Evolutionary conservation across 2,888 invertebrate species (phyloP), one percentile per base, ranked within the genome.

Genomic region (Blastobasis adustella): DNA sequence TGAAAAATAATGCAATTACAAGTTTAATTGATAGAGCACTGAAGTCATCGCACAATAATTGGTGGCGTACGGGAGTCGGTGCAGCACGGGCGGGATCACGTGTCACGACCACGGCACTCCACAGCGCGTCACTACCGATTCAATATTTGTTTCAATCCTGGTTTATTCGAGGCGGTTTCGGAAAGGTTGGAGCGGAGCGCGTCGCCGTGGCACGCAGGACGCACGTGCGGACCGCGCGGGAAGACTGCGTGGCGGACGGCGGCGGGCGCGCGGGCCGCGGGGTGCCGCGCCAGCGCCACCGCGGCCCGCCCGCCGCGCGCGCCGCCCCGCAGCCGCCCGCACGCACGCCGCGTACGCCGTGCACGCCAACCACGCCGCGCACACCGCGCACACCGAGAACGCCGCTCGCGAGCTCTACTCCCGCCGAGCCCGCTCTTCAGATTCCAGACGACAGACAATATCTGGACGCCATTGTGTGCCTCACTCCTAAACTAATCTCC

Each of bases 181-280:
- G 67, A 71, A 76, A 76, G 71, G 69, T 47, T 53, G 75, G 74
- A 66, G 69, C 59, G 64, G 67, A 59, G 63, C 66, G 69, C 67
- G 69, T 69, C 66, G 63, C 68, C 58, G 68, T 68, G 66, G 76
- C 76, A 82, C 82, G 79, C 80, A 77, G 76, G 81, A 76, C 75
- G 77, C 87, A 87, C 86, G 87, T 86, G 86, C 80, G 82, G 73
- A 59, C 72, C 82, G 85, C 87, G 87, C 87, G 87, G 84, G 84
- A 88, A 88, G 87, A 88, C 87, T 88, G 87, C 87, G 87, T 88
- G 87, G 87, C 87, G 86, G 71, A 79, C 66, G 76, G 75, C 77
- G 71, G 77, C 61, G 79, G 79, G 75, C 23, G 23, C 23, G 23
- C 23, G 66, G 76, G 75, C 76, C 71, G 77, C 61, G 79, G 79